Conservation (phyloP, 2,888 invertebrate genomes). For the Ceraclea dissimilis region DNA sequence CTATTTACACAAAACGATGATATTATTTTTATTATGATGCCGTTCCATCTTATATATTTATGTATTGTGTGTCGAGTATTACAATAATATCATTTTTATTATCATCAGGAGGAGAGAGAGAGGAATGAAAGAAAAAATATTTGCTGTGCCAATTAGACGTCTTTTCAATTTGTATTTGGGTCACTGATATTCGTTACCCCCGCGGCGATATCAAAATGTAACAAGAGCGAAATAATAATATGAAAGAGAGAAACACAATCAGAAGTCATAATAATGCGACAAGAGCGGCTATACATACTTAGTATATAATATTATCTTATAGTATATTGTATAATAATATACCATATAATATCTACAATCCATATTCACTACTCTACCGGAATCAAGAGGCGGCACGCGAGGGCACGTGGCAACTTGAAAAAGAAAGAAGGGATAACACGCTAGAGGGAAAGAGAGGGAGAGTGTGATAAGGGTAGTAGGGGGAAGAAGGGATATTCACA, state of each 20-base stretch:
- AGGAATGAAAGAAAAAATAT: neutral
- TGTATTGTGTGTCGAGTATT: no score
- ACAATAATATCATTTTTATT: no score
- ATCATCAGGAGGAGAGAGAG: no score
- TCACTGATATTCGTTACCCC: neutral
- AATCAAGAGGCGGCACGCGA: neutral
- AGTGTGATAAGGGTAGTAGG: no score
- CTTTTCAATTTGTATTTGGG: slow-evolving; percentile 1
- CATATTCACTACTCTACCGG: neutral
- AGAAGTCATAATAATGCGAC: neutral
- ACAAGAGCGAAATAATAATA: neutral
- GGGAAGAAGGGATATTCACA: no score
- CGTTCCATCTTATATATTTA: no score
- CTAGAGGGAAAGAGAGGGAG: no score
- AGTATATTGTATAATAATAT: no score
- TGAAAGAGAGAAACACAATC: neutral
- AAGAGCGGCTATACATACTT: neutral
- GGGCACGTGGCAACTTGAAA: neutral
- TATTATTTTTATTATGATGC: no score
- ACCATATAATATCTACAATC: no score
- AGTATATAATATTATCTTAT: neutral
- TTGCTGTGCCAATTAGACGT: neutral
- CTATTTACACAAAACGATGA: no score
- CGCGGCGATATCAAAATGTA: neutral
- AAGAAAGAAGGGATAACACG: no score